Evolutionary conservation across 2,113 vertebrate genomes (phyloP), one percentile per base, ranked within the genome.

Genomic region (Hirundichthys speculiger): DNA sequence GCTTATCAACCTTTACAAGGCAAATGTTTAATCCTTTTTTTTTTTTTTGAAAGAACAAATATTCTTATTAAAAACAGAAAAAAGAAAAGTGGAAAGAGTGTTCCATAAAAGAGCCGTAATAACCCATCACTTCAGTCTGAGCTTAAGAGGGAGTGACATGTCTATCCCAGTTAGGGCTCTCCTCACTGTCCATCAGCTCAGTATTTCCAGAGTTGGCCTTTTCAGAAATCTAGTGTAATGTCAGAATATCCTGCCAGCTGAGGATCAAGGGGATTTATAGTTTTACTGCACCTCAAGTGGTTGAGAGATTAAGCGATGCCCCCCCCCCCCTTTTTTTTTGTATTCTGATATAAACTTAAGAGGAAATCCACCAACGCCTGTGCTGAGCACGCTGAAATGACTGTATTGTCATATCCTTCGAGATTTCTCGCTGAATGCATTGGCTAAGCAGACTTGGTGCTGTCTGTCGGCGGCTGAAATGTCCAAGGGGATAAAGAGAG

Each of bases 181-280:
- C 21, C 16, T 73, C 53, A 18, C 73, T 71, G 74, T 56, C 77
- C 67, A 80, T 90, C 88, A 87, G 64, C 55, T 83, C 78, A 81
- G 67, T 45, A 76, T 75, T 48, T 71, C 60, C 64, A 5, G 55
- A 75, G 56, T 42, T 86, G 78, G 81, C 75, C 83, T 89, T 87
- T 87, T 87, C 66, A 80, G 19, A 88, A 82, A 87, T 84, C 73
- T 55, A 30, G 38, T 79, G 76, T 74, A 79, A 83, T 73, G 86
- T 85, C 70, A 79, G 77, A 84, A 73, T 75, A 75, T 78, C 74
- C 80, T 73, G 73, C 61, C 58, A 57, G 71, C 63, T 30, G 42
- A 67, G 73, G 75, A 85, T 76, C 71, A 68, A 22, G 52, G 69
- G 64, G 82, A 81, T 69, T 87, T 73, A 69, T 27, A 39, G 27